Evolutionary conservation across 2,888 invertebrate species (phyloP).

Genomic region (Suillia variegata): DNA sequence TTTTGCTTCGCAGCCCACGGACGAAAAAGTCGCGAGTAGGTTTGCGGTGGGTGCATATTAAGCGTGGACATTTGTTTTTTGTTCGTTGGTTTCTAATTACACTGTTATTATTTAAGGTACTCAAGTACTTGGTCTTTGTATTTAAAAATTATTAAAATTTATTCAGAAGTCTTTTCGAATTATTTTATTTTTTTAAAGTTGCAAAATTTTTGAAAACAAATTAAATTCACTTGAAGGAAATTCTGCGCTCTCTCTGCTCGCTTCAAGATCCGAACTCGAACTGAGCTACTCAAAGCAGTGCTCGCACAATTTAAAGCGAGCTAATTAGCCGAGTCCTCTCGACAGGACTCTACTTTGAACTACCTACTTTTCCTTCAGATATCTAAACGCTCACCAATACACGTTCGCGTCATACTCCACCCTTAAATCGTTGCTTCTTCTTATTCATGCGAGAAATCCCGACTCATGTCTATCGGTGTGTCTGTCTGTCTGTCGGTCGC

Average conservation of each 20-base stretch:
- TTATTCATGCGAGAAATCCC: too few relatives aligned
- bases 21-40: conserved; percentile 66
- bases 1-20: conserved; percentile 62
- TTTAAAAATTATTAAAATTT: background rate
- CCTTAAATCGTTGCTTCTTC: too few relatives aligned
- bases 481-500: conserved; percentile 33
- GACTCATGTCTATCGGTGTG: conserved; percentile 29
- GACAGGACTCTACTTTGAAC: conserved; percentile 28
- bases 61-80: conserved; percentile 49
- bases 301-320: conserved; percentile 49
- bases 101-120: conserved; percentile 3
- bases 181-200: too few relatives aligned
- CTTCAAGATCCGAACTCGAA: conserved; percentile 52
- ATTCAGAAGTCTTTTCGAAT: conserved; percentile 12
- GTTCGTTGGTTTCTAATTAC: background rate
- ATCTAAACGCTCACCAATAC: conserved; percentile 28
- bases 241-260: conserved; percentile 37
- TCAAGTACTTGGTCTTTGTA: background rate
- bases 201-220: too few relatives aligned
- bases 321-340: conserved; percentile 34
- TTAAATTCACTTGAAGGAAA: conserved; percentile 27
- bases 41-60: conserved; percentile 59
- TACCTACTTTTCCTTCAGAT: conserved; percentile 36
- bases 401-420: conserved; percentile 23
- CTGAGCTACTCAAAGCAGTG: conserved; percentile 44